phyloP scores from a whole-genome alignment of 2,113 vertebrate genomes.

The Chelonoidis abingdonii region DNA sequence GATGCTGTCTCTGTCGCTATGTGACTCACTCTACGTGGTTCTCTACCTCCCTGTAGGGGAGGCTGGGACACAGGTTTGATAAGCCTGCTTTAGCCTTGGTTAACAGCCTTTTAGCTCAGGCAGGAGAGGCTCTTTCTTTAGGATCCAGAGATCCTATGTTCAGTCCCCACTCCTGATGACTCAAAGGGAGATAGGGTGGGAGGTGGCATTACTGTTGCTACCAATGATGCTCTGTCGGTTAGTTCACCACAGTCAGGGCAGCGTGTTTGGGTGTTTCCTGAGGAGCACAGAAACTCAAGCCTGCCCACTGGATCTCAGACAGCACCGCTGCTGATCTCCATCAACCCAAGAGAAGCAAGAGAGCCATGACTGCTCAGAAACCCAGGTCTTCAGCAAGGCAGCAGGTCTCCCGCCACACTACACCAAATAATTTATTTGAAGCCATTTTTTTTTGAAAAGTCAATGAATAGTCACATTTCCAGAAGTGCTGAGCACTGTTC shows the following conservation, averaged over 20 bases:
- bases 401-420: neutral
- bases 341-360: neutral
- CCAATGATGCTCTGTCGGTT: neutral
- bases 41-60: neutral
- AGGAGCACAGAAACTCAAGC: neutral
- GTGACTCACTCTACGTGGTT: neutral
- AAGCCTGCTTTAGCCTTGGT: neutral
- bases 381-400: neutral
- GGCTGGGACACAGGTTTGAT: neutral
- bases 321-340: neutral
- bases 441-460: neutral
- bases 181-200: too few species aligned
- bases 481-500: neutral
- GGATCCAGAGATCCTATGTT: neutral
- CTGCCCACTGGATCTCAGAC: neutral
- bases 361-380: neutral
- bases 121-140: neutral
- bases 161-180: neutral
- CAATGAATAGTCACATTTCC: neutral
- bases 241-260: neutral
- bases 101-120: neutral
- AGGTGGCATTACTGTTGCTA: neutral
- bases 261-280: neutral
- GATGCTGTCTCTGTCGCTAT: neutral
- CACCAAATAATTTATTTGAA: neutral